These are phyloP conservation scores for Chymomyza procnemis DNA, from an alignment of 2,888 invertebrate genomes.

Conservation along the genomic window DNA sequence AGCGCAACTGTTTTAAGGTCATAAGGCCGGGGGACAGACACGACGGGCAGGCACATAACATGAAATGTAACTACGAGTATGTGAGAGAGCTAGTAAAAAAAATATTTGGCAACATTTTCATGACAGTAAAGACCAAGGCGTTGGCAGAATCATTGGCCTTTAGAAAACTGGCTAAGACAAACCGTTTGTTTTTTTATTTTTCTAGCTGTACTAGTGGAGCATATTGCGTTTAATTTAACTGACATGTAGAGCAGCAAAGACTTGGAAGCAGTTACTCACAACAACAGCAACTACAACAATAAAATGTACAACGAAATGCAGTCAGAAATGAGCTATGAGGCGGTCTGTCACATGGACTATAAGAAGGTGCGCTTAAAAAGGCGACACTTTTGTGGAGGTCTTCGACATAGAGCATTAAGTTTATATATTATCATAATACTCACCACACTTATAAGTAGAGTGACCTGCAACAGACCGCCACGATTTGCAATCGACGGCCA, in stretches of 20 bases:
- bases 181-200: constrained; percentile 47
- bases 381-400: background rate
- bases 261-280: constrained; percentile 8
- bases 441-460: constrained; percentile 43
- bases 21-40: too few species aligned
- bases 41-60: constrained; percentile 11
- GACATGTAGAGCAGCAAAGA: constrained; percentile 40
- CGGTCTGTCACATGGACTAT: constrained; percentile 46
- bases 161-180: constrained; percentile 47
- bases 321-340: constrained; percentile 18
- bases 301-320: constrained; percentile 57
- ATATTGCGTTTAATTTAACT: constrained; percentile 26
- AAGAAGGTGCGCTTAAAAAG: constrained; percentile 73
- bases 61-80: constrained; percentile 29
- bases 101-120: constrained; percentile 51
- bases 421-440: constrained; percentile 42
- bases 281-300: too few species aligned
- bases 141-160: background rate
- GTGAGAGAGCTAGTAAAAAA: constrained; percentile 31
- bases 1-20: constrained; percentile 66
- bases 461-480: constrained; percentile 85
- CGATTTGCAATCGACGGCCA: constrained; percentile 92
- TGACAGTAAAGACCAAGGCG: constrained; percentile 6
- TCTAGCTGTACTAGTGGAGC: constrained; percentile 47
- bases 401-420: background rate